phyloP scores from a whole-genome alignment of 1,140 invertebrate species.

The Aphaenogaster floridana region DNA sequence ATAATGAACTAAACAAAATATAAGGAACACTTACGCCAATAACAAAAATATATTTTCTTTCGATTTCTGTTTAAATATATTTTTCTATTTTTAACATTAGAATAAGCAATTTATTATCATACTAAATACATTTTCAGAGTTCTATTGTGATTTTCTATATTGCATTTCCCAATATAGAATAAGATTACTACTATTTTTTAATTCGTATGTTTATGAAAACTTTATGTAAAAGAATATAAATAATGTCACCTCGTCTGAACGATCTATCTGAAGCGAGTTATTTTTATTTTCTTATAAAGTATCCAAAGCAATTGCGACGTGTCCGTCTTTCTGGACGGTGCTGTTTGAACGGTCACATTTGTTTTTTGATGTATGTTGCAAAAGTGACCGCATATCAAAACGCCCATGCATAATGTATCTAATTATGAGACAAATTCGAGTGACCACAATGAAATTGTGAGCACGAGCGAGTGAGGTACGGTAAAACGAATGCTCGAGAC shows the following conservation, averaged over 20 bases:
- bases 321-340: background rate
- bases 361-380: conserved; percentile 2
- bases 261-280: background rate
- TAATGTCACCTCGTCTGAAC: background rate
- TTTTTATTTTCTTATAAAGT: conserved; percentile 7
- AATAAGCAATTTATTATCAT: background rate
- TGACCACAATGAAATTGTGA: conserved; percentile 35
- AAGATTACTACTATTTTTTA: background rate
- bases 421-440: conserved; percentile 26
- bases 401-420: conserved; percentile 34
- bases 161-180: background rate
- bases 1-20: background rate
- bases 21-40: background rate
- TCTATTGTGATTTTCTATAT: no score
- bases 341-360: background rate
- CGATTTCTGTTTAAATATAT: background rate
- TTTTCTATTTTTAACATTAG: background rate
- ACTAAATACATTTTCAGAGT: background rate
- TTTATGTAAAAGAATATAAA: background rate
- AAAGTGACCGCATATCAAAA: background rate
- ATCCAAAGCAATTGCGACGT: background rate
- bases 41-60: background rate
- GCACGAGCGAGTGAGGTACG: conserved; percentile 29
- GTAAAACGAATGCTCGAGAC: conserved; percentile 56
- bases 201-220: conserved; percentile 1